Base-by-base conservation (phyloP, 2,797 vertebrate species). In the Pangasius djambal region DNA sequence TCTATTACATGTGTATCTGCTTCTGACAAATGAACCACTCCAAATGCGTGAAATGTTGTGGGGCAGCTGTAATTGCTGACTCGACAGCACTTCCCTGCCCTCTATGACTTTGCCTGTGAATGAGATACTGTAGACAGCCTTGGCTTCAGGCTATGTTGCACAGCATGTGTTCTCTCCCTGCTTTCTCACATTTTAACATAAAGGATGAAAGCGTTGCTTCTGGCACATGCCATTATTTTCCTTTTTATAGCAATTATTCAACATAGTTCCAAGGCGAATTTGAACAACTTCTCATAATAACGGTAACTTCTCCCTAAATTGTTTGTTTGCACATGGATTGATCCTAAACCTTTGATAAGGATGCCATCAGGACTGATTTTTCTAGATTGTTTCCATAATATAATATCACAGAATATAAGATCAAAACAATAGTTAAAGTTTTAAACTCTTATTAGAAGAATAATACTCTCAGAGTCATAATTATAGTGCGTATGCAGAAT, bases 141-240 rank as follows among this genome's bases (percentile, higher is more conserved):
- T 57, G 55, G 89, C 91, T 90, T 82, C 79, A 70, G 88, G 83
- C 28, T 9, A 78, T 65, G 61, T 63, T 87, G 25, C 85, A 84
- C 88, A 86, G 85, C 87, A 87, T 88, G 89, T 81, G 48, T 87
- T 86, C 86, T 85, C 67, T 88, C 28, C 48, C 34, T 87, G 88
- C 83, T 67, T 85, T 89, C 65, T 20, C 61, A 63, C n/a, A 50
- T 82, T 88, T 85, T 90, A 86, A 86, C 89, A 89, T 84, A 67
- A 86, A 69, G 40, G 82, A 91, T 89, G 81, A 88, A 90, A 89
- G 84, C 55, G 40, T 70, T 74, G 65, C 37, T 83, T 44, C 15
- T 79, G 77, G 65, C 79, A 69, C 69, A 88, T 79, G 18, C 61
- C 48, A 31, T 63, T 88, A 74, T 87, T 65, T 81, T 83, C 85